phyloP scores from a whole-genome alignment of 2,888 invertebrate genomes.

The Leucophenga maculata region DNA sequence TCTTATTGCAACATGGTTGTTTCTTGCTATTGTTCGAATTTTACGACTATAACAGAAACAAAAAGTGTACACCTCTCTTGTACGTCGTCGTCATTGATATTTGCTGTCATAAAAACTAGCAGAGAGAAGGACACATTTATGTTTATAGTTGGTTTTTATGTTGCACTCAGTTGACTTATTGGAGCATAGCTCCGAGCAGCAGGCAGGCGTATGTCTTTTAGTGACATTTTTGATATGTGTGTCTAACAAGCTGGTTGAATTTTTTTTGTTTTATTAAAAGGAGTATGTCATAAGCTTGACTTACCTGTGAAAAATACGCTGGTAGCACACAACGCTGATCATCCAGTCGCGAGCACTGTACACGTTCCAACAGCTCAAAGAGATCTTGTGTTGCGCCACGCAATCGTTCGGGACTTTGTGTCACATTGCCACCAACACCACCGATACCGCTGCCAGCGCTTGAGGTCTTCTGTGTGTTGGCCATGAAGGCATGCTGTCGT shows the following conservation, averaged over 20 bases:
- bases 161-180: constrained; percentile 44
- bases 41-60: constrained; percentile 43
- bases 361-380: constrained; percentile 93
- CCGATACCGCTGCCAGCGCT: constrained; percentile 42
- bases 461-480: constrained; percentile 55
- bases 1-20: neutral
- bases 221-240: neutral
- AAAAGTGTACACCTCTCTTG: constrained; percentile 41
- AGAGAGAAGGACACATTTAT: neutral
- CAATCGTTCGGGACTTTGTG: constrained; percentile 72
- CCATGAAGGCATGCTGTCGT: constrained; percentile 78
- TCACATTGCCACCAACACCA: constrained; percentile 48
- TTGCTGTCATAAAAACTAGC: constrained; percentile 15
- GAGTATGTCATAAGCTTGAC: constrained; percentile 47
- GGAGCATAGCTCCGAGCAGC: constrained; percentile 32
- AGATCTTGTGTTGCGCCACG: constrained; percentile 80
- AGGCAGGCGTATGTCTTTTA: constrained; percentile 18
- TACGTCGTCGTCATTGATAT: neutral
- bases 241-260: neutral
- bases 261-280: neutral
- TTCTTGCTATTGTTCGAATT: constrained; percentile 40
- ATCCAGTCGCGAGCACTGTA: constrained; percentile 94
- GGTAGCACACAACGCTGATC: constrained; percentile 98
- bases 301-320: constrained; percentile 90
- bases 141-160: neutral